phyloP scores from a whole-genome alignment of 2,797 vertebrate species.

The Rhodeus uyekii region DNA sequence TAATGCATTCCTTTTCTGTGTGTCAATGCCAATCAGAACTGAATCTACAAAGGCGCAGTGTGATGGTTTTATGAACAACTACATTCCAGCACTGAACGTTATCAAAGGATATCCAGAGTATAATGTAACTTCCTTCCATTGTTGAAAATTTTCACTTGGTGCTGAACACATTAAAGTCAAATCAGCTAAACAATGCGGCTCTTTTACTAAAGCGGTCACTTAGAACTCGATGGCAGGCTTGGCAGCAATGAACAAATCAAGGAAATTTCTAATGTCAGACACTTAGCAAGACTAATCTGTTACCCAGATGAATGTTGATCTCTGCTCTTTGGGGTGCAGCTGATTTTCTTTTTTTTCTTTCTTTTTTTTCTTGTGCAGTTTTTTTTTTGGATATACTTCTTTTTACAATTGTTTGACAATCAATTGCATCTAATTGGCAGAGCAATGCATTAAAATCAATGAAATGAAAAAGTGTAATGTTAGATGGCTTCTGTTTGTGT shows the following conservation, averaged over 20 bases:
- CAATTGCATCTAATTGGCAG: background rate
- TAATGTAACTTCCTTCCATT: conserved; percentile 63
- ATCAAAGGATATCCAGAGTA: conserved; percentile 27
- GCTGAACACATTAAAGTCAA: conserved; percentile 32
- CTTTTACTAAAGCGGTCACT: conserved; percentile 19
- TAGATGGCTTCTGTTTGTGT: background rate
- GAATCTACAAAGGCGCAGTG: background rate
- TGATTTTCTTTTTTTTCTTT: too few relatives aligned
- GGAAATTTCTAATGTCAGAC: conserved; percentile 29
- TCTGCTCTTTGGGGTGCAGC: background rate
- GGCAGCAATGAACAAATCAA: conserved; percentile 42
- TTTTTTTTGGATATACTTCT: background rate
- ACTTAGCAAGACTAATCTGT: conserved; percentile 17
- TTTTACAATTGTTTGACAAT: background rate
- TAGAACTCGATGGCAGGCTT: conserved; percentile 38
- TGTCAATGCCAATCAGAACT: background rate
- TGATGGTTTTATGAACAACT: conserved; percentile 5
- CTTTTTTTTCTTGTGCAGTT: too few relatives aligned
- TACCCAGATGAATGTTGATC: conserved; percentile 4
- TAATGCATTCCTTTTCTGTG: background rate
- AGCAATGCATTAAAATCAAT: background rate
- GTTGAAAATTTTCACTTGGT: conserved; percentile 46
- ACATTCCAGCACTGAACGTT: background rate
- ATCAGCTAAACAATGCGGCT: conserved; percentile 41
- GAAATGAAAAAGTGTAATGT: background rate